These are phyloP conservation scores for Dendrolimus punctatus DNA, from an alignment of 1,140 invertebrate species.

Conservation along the genomic window DNA sequence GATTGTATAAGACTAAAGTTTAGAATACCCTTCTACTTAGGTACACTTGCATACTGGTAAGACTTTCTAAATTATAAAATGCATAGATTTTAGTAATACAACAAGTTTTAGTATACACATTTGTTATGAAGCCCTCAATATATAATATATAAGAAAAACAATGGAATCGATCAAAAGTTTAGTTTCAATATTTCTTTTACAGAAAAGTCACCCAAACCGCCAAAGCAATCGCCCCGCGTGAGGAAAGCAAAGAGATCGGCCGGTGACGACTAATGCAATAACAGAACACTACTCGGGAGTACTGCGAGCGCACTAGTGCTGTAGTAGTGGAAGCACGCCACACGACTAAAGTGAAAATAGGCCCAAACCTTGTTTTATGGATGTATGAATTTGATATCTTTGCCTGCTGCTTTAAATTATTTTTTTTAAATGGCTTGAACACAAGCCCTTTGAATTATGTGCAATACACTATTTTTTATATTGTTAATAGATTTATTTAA, in stretches of 20 bases:
- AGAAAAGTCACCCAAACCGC: slow-evolving; percentile 76
- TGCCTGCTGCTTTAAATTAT: neutral
- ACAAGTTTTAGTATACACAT: too few relatives aligned
- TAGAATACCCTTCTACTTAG: too few relatives aligned
- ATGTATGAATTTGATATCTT: neutral
- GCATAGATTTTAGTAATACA: too few relatives aligned
- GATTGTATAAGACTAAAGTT: too few relatives aligned
- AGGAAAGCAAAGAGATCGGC: slow-evolving; percentile 80
- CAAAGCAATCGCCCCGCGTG: slow-evolving; percentile 79
- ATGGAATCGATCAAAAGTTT: neutral
- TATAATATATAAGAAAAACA: too few relatives aligned
- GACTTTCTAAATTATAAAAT: too few relatives aligned
- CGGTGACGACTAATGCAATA: slow-evolving; percentile 72
- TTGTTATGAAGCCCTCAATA: too few relatives aligned
- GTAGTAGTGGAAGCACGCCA: neutral
- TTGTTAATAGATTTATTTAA: too few relatives aligned
- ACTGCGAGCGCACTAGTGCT: slow-evolving; percentile 15
- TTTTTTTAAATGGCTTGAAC: too few relatives aligned
- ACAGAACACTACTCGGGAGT: slow-evolving; percentile 20
- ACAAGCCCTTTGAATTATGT: too few relatives aligned
- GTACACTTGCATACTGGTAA: too few relatives aligned
- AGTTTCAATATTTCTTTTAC: slow-evolving; percentile 35
- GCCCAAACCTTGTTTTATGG: slow-evolving; percentile 4
- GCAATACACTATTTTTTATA: too few relatives aligned
- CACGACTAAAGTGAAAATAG: slow-evolving; percentile 48